Percentiles rank a stretch among this genome's conserved stretches.
Evolutionary conservation across 2,888 invertebrate genomes (phyloP).

Genomic region (Agriopis leucophaearia): DNA sequence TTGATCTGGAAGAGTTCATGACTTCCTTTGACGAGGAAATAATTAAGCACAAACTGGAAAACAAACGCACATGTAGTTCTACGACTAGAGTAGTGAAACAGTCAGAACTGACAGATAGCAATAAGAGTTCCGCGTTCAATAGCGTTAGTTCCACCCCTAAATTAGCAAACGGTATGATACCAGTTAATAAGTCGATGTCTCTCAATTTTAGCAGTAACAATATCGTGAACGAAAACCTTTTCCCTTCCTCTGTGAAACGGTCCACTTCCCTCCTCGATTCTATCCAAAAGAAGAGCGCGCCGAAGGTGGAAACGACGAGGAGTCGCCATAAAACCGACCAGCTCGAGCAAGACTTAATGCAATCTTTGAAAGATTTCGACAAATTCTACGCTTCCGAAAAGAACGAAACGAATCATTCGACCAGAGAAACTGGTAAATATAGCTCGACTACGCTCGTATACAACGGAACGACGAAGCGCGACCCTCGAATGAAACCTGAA

Average conservation of each 20-base stretch:
- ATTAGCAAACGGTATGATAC: conserved; percentile 70
- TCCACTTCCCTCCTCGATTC: conserved; percentile 86
- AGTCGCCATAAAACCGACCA: conserved; percentile 79
- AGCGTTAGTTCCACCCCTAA: conserved; percentile 73
- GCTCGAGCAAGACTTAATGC: conserved; percentile 81
- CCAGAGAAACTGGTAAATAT: conserved; percentile 58
- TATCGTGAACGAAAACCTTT: conserved; percentile 77
- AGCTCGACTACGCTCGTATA: conserved; percentile 54
- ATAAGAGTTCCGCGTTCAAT: conserved; percentile 68
- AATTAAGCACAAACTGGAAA: conserved; percentile 74
- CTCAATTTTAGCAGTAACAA: conserved; percentile 87
- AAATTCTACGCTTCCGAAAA: conserved; percentile 79
- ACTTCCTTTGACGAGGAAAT: conserved; percentile 89
- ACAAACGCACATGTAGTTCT: conserved; percentile 80
- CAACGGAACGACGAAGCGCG: conserved; percentile 68
- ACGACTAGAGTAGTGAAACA: conserved; percentile 80
- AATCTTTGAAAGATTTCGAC: conserved; percentile 82
- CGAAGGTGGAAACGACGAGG: conserved; percentile 70
- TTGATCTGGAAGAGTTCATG: conserved; percentile 89
- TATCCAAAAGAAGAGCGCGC: conserved; percentile 74
- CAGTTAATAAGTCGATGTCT: conserved; percentile 84
- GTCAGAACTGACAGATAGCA: conserved; percentile 69
- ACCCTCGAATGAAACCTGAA: conserved; percentile 65
- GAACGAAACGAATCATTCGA: conserved; percentile 63
- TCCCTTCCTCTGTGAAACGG: conserved; percentile 84